Conservation (phyloP, 2,797 vertebrate species). For the Coregonus suidteri region DNA sequence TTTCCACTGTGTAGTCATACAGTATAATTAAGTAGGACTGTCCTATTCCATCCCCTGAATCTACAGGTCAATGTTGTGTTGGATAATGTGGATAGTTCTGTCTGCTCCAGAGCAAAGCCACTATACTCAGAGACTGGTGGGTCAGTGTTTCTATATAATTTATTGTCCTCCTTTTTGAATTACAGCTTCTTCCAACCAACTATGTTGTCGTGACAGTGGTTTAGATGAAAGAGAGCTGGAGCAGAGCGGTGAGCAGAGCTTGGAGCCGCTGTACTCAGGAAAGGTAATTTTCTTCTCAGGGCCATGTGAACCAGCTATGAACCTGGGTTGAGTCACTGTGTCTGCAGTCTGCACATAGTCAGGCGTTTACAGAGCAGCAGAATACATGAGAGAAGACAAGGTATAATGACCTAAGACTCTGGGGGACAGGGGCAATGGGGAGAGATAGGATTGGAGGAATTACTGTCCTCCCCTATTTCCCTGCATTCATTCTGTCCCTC, state of each 20-base stretch:
- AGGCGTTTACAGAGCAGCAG: background rate
- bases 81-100: conserved; percentile 47
- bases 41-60: conserved; percentile 49
- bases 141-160: background rate
- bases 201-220: background rate
- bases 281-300: conserved; percentile 2
- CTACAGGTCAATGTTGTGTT: conserved; percentile 39
- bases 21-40: conserved; percentile 32
- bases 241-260: background rate
- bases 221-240: background rate
- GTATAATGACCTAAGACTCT: conserved; percentile 13
- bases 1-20: conserved; percentile 40
- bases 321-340: background rate
- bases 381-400: conserved; percentile 7
- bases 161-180: conserved; percentile 13
- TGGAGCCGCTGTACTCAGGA: background rate
- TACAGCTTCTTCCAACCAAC: conserved; percentile 3
- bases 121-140: background rate
- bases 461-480: background rate
- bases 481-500: conserved; percentile 16
- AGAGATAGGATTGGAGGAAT: conserved; percentile 12
- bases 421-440: conserved; percentile 7
- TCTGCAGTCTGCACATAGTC: background rate
- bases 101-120: conserved; percentile 33
- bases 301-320: conserved; percentile 14